A percentile compares a stretch with the other conserved stretches of the same genome.
These are phyloP conservation scores for Hyles euphorbiae DNA, from an alignment of 1,140 invertebrate genomes.

Conservation along the genomic window DNA sequence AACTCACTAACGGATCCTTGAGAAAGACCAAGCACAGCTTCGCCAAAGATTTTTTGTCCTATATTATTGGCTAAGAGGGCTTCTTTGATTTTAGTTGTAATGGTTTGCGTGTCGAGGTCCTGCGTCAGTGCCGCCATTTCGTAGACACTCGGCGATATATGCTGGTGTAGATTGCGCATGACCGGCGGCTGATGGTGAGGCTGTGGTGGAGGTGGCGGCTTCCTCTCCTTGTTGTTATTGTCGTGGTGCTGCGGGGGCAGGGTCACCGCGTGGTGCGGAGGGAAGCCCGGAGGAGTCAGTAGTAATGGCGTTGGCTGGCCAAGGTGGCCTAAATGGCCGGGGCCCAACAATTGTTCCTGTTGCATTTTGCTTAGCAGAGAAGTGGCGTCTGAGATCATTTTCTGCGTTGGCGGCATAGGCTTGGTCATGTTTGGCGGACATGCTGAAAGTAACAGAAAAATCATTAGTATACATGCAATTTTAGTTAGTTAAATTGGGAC, in stretches of 20 bases:
- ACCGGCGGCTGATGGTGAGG: slow-evolving; percentile 79
- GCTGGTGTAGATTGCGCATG: slow-evolving; percentile 84
- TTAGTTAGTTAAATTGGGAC: no score
- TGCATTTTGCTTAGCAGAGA: slow-evolving; percentile 84
- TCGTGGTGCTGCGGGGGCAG: slow-evolving; percentile 73
- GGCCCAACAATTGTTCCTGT: slow-evolving; percentile 79
- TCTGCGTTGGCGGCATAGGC: slow-evolving; percentile 85
- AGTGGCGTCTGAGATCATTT: slow-evolving; percentile 83
- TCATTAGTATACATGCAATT: no score
- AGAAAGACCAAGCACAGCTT: slow-evolving; percentile 95
- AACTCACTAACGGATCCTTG: slow-evolving; percentile 98
- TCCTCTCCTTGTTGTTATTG: slow-evolving; percentile 75
- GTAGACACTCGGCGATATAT: slow-evolving; percentile 91
- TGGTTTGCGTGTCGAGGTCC: slow-evolving; percentile 96
- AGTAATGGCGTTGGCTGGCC: slow-evolving; percentile 78
- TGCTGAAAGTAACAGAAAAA: slow-evolving; percentile 60
- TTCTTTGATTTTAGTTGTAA: slow-evolving; percentile 98
- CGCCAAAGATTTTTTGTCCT: slow-evolving; percentile 98
- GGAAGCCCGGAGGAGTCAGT: slow-evolving; percentile 79
- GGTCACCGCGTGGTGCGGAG: slow-evolving; percentile 79
- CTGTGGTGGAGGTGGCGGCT: slow-evolving; percentile 77
- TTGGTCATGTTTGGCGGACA: slow-evolving; percentile 83
- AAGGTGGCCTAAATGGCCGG: slow-evolving; percentile 71
- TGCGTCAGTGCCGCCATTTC: slow-evolving; percentile 97
- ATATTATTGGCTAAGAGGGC: slow-evolving; percentile 97